Percentiles rank a stretch among this genome's conserved stretches.
Evolutionary conservation across 2,888 invertebrate genomes (phyloP).

Genomic region (Stomorhina lunata): DNA sequence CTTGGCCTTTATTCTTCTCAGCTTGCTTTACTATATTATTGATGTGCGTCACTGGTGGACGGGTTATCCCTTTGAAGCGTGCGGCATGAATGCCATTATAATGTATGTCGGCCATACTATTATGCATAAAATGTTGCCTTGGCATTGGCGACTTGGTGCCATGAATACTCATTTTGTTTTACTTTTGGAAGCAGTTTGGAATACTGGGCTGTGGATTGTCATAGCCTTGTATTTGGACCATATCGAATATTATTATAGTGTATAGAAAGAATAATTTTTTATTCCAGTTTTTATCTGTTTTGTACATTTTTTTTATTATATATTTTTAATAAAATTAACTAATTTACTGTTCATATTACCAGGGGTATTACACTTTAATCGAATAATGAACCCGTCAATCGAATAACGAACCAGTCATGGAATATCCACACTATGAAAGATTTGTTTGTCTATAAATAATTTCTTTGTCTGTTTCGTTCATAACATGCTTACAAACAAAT

Average conservation of each 20-base stretch:
- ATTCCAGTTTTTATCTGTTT: background rate
- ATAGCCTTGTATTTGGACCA: slow-evolving; percentile 89
- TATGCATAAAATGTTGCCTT: slow-evolving; percentile 88
- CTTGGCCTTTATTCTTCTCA: slow-evolving; percentile 87
- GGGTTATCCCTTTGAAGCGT: slow-evolving; percentile 93
- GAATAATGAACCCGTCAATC: no score
- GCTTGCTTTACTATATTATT: slow-evolving; percentile 87
- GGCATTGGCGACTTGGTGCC: slow-evolving; percentile 86
- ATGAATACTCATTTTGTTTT: slow-evolving; percentile 88
- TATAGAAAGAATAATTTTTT: slow-evolving; percentile 65
- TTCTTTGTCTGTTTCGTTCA: no score
- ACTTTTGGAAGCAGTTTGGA: slow-evolving; percentile 90
- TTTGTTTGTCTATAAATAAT: no score
- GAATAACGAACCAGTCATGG: no score
- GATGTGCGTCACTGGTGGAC: slow-evolving; percentile 88
- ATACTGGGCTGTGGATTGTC: slow-evolving; percentile 90
- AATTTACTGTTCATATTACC: background rate
- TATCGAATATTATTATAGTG: slow-evolving; percentile 81
- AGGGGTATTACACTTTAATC: no score
- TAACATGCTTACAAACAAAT: no score
- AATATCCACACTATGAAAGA: no score
- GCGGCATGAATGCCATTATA: slow-evolving; percentile 95
- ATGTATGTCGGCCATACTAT: slow-evolving; percentile 93
- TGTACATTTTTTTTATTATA: background rate
- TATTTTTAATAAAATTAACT: background rate